Evolutionary conservation across 1,140 invertebrate genomes (phyloP).

Genomic region (Cyphomyrmex costatus): DNA sequence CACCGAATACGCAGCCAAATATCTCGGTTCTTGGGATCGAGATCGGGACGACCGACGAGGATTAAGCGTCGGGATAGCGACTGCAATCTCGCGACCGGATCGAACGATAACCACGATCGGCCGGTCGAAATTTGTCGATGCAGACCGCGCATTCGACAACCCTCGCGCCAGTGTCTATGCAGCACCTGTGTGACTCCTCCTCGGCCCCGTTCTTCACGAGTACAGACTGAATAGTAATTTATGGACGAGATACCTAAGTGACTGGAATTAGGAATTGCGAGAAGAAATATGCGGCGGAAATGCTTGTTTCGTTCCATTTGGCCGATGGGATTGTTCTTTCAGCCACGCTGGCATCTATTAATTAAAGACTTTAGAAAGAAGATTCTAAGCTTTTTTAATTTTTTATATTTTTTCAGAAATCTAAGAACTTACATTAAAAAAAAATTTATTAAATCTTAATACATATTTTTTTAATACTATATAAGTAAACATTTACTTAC

Average conservation of each 20-base stretch:
- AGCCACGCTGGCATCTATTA: background rate
- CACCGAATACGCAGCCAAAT: constrained; percentile 66
- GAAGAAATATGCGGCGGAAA: constrained; percentile 12
- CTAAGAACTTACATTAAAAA: background rate
- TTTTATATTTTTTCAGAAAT: background rate
- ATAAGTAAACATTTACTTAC: too few species aligned
- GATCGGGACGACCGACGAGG: background rate
- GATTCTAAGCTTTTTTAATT: background rate
- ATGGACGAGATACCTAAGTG: constrained; percentile 28
- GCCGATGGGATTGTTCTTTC: background rate
- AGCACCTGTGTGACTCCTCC: constrained; percentile 69
- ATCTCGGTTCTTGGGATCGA: constrained; percentile 53
- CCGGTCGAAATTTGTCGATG: constrained; percentile 78
- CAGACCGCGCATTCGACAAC: constrained; percentile 48
- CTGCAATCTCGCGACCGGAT: constrained; percentile 78
- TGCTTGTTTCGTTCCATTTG: background rate
- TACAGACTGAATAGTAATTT: constrained; percentile 28
- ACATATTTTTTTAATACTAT: too few species aligned
- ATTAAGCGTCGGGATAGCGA: constrained; percentile 78
- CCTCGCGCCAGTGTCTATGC: background rate
- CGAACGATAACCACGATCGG: constrained; percentile 80
- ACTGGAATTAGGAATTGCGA: constrained; percentile 37
- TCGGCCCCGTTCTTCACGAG: background rate
- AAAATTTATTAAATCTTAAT: too few species aligned
- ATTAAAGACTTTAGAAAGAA: background rate